phyloP scores from a whole-genome alignment of 2,113 vertebrate species.

The Paradisaea rubra region DNA sequence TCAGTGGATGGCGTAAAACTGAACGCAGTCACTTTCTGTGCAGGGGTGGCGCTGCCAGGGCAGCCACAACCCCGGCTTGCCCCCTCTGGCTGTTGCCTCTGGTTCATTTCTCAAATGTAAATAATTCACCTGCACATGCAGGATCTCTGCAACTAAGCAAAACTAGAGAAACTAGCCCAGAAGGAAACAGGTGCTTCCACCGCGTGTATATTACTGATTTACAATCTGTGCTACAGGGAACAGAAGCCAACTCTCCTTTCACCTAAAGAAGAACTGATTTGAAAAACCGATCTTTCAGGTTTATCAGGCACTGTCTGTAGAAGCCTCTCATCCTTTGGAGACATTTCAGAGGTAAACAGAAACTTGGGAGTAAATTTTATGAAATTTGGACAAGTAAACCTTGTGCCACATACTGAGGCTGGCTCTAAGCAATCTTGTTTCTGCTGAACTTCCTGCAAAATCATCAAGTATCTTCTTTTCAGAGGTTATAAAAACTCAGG shows the following conservation, averaged over 20 bases:
- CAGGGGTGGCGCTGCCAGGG: background rate
- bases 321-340: background rate
- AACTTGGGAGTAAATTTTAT: background rate
- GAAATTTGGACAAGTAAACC: background rate
- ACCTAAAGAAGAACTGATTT: background rate
- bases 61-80: background rate
- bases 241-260: background rate
- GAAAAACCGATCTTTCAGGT: background rate
- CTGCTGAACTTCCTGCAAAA: background rate
- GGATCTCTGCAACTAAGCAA: background rate
- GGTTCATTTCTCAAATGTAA: background rate
- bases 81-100: background rate
- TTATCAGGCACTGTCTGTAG: background rate
- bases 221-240: background rate
- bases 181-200: constrained; percentile 2
- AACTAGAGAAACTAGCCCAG: background rate
- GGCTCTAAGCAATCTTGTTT: background rate
- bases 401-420: background rate
- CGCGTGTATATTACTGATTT: background rate
- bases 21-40: background rate
- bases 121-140: background rate
- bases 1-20: background rate
- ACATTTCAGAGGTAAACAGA: background rate
- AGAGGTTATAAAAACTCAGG: background rate
- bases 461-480: background rate